phyloP scores from a whole-genome alignment of 1,140 invertebrate species.

The Drosophila carrolli region DNA sequence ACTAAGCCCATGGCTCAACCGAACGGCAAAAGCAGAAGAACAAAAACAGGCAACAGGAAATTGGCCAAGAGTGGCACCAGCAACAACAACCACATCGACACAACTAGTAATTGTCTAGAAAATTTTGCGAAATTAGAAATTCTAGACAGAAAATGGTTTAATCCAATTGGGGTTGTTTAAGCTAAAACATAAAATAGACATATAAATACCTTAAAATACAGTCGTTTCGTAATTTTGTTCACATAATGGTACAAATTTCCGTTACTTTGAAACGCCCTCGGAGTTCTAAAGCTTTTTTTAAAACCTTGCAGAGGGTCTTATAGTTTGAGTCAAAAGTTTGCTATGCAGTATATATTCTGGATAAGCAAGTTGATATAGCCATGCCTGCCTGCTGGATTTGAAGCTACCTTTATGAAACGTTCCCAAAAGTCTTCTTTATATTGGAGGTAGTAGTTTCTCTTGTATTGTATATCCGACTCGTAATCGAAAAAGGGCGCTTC shows the following conservation, averaged over 20 bases:
- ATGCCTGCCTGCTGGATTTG: too few species aligned
- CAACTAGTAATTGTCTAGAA: slow-evolving; percentile 16
- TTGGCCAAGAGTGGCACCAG: slow-evolving; percentile 26
- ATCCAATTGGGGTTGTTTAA: slow-evolving; percentile 1
- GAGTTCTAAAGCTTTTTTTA: too few species aligned
- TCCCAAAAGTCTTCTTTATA: too few species aligned
- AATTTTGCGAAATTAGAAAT: slow-evolving; percentile 21
- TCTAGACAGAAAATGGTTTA: slow-evolving; percentile 9
- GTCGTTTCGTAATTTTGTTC: neutral
- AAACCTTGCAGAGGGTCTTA: too few species aligned
- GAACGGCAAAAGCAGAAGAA: slow-evolving; percentile 29
- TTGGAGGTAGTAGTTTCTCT: too few species aligned
- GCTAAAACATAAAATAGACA: neutral
- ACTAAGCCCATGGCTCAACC: slow-evolving; percentile 23
- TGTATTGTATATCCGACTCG: too few species aligned
- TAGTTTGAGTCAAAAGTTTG: too few species aligned
- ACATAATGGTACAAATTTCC: neutral
- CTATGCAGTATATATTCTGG: too few species aligned
- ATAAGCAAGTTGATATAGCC: too few species aligned
- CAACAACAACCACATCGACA: neutral
- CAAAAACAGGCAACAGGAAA: slow-evolving; percentile 59
- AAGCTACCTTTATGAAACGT: too few species aligned
- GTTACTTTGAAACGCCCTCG: too few species aligned
- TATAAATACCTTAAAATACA: neutral
- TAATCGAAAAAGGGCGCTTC: too few species aligned